Evolutionary conservation across 2,113 vertebrate species (phyloP), one percentile per base, ranked within the genome.

Genomic region (Fregata magnificens): DNA sequence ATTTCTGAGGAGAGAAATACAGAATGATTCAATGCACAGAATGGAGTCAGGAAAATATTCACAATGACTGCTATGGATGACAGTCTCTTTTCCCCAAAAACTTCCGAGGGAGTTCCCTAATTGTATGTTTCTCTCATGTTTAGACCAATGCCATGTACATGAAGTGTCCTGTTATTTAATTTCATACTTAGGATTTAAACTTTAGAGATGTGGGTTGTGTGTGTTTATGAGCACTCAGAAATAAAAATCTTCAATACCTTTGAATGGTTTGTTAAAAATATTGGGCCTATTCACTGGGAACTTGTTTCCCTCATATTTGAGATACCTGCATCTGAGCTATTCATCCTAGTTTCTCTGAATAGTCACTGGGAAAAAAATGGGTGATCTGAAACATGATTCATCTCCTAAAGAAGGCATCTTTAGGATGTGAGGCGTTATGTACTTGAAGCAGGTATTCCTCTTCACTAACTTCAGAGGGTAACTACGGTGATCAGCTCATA

Each of bases 231-330:
- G 61, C 52, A 69, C 61, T 93, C 56, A 49, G 40, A 96, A 93
- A 93, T 91, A 94, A 96, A 96, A 77, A 55, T 82, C 65, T 91
- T 34, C 20, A 83, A 20, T 81, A 56, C 32, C 93, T 96, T 81
- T 79, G 47, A 84, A 81, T 32, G 16, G 10, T 61, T 85, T 44
- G 5, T 76, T 91, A 40, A 78, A 94, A 89, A 93, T 72, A 85
- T 1, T 47, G 4, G 38, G 40, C 70, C 31, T 76, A 1, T 72
- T 94, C 58, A 56, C 31, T 65, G 73, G 44, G 45, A 93, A 49
- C 18, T 21, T 45, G 13, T 88, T 89, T 86, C 29, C 13, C 67
- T 92, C 38, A 3, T 58, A 36, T 50, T 55, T 82, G 24, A 81
- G 40, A 62, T 44, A 45, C 56, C n/a, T 62, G 13, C 22, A 62